Conservation (phyloP, 2,113 vertebrate genomes). For the Limnothrissa miodon region DNA sequence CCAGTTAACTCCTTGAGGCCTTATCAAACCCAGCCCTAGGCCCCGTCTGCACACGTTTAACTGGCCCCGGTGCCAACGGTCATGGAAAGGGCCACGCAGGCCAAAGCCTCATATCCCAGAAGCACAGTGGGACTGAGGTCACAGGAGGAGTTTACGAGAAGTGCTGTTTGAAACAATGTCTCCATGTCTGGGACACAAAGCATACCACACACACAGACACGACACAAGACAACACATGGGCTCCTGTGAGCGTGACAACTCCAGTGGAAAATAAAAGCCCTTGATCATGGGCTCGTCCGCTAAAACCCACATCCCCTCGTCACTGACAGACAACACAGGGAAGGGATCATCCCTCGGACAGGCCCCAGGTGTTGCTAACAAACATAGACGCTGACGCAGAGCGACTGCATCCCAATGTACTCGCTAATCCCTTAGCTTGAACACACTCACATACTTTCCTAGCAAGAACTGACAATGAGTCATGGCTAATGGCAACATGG, state of each 20-base stretch:
- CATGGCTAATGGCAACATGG: no score
- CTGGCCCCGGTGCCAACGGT: neutral
- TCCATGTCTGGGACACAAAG: neutral
- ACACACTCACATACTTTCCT: no score
- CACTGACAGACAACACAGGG: neutral
- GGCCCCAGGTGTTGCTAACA: no score
- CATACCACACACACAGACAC: neutral
- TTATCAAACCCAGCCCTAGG: neutral
- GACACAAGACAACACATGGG: neutral
- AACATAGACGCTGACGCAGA: no score
- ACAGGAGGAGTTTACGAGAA: neutral
- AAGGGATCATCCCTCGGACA: neutral
- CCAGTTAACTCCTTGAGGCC: neutral
- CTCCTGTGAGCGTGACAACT: neutral
- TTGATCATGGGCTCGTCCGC: neutral
- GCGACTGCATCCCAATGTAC: no score
- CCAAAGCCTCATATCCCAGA: conserved; percentile 12
- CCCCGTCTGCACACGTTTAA: neutral
- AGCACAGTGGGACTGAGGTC: neutral
- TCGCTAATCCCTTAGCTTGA: no score
- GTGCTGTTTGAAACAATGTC: neutral
- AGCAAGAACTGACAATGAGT: no score
- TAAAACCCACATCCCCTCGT: neutral
- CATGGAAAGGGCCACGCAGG: neutral
- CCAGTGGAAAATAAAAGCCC: neutral